Evolutionary conservation across 2,113 vertebrate species (phyloP).

Genomic region (Megatriorchis doriae): DNA sequence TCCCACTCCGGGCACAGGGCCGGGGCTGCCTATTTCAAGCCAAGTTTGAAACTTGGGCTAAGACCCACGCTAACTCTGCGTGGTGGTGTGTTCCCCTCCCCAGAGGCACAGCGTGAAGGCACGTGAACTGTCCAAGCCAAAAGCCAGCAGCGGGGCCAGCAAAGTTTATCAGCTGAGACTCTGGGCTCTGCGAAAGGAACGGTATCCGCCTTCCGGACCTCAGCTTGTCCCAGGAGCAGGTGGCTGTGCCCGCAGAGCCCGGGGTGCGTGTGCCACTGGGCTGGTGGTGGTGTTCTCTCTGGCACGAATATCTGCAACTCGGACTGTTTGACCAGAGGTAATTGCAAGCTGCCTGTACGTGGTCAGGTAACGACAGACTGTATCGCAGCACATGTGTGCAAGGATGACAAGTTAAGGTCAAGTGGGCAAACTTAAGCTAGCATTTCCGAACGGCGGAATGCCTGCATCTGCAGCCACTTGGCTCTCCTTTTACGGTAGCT

Average conservation of each 20-base stretch:
- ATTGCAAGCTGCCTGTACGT: neutral
- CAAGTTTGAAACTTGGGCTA: neutral
- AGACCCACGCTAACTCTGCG: neutral
- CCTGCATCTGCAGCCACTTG: neutral
- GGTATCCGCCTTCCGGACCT: accelerated
- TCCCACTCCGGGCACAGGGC: accelerated
- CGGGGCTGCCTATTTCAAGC: neutral
- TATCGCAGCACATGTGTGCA: neutral
- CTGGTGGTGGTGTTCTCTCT: neutral
- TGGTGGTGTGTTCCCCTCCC: neutral
- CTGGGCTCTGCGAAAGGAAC: neutral
- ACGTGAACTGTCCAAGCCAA: neutral
- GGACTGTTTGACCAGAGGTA: neutral
- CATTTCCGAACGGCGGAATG: neutral
- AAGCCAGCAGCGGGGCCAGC: neutral
- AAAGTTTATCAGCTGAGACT: neutral
- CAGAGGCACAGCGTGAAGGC: neutral
- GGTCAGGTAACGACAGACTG: neutral
- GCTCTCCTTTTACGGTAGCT: neutral
- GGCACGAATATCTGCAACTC: neutral
- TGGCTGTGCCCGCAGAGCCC: accelerated
- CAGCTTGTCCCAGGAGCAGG: neutral
- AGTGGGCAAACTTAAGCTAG: neutral
- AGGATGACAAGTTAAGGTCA: neutral
- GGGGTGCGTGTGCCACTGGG: accelerated